Conservation (phyloP, 1,140 invertebrate genomes). For the Brachionus koreanus region DNA sequence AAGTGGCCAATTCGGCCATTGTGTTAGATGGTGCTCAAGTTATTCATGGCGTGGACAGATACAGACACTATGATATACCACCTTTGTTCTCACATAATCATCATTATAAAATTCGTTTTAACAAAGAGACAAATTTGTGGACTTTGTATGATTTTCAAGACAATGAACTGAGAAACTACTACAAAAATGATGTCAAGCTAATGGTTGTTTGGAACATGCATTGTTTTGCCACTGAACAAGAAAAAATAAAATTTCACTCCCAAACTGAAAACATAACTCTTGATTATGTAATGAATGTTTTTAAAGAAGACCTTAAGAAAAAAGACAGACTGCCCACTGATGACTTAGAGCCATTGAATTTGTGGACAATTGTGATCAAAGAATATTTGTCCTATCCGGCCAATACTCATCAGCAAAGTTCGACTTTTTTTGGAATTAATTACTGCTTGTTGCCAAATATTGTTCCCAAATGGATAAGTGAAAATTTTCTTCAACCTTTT, state of each 20-base stretch:
- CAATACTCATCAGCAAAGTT: slow-evolving; percentile 33
- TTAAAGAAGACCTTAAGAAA: slow-evolving; percentile 21
- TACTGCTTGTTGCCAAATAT: slow-evolving; percentile 34
- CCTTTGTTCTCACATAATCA: slow-evolving; percentile 20
- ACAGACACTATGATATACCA: slow-evolving; percentile 24
- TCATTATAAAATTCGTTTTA: slow-evolving; percentile 22
- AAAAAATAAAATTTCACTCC: slow-evolving; percentile 28
- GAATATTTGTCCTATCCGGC: slow-evolving; percentile 32
- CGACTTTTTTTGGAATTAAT: slow-evolving; percentile 33
- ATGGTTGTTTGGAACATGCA: slow-evolving; percentile 40
- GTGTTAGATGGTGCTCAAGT: slow-evolving; percentile 26
- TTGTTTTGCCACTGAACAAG: slow-evolving; percentile 31
- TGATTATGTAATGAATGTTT: slow-evolving; percentile 10
- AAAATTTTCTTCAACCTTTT: slow-evolving; percentile 10
- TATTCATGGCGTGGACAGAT: slow-evolving; percentile 31
- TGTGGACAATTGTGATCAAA: slow-evolving; percentile 28
- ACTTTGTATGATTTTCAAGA: slow-evolving; percentile 29
- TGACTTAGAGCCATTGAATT: slow-evolving; percentile 10
- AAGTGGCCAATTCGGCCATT: slow-evolving; percentile 16
- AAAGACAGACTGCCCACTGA: not conserved
- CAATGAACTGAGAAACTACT: slow-evolving; percentile 17
- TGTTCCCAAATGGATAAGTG: slow-evolving; percentile 1
- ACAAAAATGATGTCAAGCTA: slow-evolving; percentile 30
- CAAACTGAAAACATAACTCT: not conserved
- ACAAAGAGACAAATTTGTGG: not conserved